phyloP scores from a whole-genome alignment of 1,140 invertebrate genomes.

The Drosophila repletoides region DNA sequence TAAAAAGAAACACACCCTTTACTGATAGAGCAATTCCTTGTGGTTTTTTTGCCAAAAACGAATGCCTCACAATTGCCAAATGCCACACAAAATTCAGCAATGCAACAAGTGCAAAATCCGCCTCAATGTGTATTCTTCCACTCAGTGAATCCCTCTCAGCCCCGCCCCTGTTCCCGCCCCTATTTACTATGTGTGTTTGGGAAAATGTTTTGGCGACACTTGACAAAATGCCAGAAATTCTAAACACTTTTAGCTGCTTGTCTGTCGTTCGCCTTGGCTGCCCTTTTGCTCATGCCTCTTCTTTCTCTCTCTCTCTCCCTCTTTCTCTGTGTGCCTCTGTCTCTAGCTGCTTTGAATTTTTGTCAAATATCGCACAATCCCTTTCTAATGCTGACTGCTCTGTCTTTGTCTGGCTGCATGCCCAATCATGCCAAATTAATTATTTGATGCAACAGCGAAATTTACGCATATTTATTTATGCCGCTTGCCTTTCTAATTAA shows the following conservation, averaged over 20 bases:
- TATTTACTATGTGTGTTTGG: conserved; percentile 54
- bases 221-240: conserved; percentile 82
- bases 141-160: neutral
- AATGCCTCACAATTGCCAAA: conserved; percentile 69
- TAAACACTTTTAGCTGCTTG: conserved; percentile 76
- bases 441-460: conserved; percentile 37
- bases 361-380: neutral
- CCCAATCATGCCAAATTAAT: conserved; percentile 67
- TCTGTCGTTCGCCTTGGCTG: conserved; percentile 55
- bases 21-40: conserved; percentile 8
- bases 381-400: neutral
- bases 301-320: no score
- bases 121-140: conserved; percentile 12
- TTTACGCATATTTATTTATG: conserved; percentile 54
- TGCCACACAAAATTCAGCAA: conserved; percentile 54
- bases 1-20: no score
- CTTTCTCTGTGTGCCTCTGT: conserved; percentile 34
- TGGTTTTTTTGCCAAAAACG: conserved; percentile 1
- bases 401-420: conserved; percentile 11
- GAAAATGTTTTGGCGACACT: conserved; percentile 80
- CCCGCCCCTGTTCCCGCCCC: neutral
- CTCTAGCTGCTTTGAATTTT: conserved; percentile 43
- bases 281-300: no score
- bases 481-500: conserved; percentile 69
- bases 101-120: conserved; percentile 69